These are phyloP conservation scores for Apodemia mormo DNA, from an alignment of 2,888 invertebrate genomes.

Conservation along the genomic window DNA sequence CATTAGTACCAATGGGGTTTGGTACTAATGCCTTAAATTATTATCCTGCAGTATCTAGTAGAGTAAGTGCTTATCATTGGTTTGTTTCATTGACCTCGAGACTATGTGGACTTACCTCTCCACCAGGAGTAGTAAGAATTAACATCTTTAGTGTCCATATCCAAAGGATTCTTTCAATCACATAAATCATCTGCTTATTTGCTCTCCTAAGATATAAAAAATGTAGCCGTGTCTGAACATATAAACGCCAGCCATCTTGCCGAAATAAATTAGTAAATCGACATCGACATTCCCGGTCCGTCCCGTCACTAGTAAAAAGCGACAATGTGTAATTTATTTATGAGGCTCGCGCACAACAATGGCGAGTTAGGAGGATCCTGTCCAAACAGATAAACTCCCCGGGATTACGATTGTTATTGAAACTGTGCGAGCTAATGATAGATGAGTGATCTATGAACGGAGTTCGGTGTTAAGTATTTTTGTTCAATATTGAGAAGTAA, in stretches of 20 bases:
- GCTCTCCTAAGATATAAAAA: too few species aligned
- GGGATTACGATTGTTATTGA: slow-evolving; percentile 16
- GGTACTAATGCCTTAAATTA: too few species aligned
- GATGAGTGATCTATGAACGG: neutral
- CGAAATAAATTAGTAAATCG: slow-evolving; percentile 76
- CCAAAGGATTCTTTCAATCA: too few species aligned
- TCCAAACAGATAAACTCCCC: slow-evolving; percentile 11
- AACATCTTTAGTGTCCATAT: too few species aligned
- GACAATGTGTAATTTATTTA: slow-evolving; percentile 70
- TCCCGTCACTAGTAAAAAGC: slow-evolving; percentile 59
- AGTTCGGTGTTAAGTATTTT: neutral
- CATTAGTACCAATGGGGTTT: too few species aligned
- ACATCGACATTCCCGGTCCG: slow-evolving; percentile 66
- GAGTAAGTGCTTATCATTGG: too few species aligned
- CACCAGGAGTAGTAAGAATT: too few species aligned
- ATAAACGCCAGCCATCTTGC: slow-evolving; percentile 49
- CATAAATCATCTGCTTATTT: too few species aligned
- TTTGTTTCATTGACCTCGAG: too few species aligned
- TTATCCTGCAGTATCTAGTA: too few species aligned
- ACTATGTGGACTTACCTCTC: too few species aligned
- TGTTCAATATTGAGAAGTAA: too few species aligned
- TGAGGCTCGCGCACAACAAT: slow-evolving; percentile 51
- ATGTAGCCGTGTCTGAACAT: slow-evolving; percentile 37
- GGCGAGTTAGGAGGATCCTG: slow-evolving; percentile 18
- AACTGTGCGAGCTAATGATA: slow-evolving; percentile 3